Percentiles rank a stretch among this genome's conserved stretches.
Conservation (phyloP, 1,140 invertebrate species). For the Plutomurus gul region DNA sequence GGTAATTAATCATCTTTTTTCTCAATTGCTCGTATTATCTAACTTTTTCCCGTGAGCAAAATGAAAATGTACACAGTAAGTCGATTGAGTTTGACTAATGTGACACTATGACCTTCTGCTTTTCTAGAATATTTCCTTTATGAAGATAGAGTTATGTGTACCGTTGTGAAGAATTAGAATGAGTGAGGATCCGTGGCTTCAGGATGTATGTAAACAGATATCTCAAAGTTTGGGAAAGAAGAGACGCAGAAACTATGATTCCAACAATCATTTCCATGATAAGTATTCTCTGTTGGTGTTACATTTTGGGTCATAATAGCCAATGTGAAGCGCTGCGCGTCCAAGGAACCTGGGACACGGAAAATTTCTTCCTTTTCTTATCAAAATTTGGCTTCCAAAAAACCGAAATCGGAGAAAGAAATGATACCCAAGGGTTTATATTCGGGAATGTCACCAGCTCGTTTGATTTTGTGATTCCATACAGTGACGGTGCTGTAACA, state of each 20-base stretch:
- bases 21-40: too few species aligned
- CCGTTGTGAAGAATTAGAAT: too few species aligned
- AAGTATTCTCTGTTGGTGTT: neutral
- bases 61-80: too few species aligned
- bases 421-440: conserved; percentile 87
- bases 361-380: conserved; percentile 86
- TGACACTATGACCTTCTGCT: too few species aligned
- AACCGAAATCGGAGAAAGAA: conserved; percentile 79
- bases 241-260: neutral
- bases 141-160: too few species aligned
- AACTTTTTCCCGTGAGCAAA: too few species aligned
- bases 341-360: conserved; percentile 68
- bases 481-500: neutral
- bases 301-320: neutral
- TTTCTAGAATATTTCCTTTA: too few species aligned
- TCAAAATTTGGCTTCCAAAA: conserved; percentile 96
- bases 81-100: too few species aligned
- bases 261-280: neutral
- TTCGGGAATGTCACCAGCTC: conserved; percentile 84
- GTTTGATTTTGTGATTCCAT: neutral
- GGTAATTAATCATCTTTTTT: too few species aligned
- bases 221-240: neutral
- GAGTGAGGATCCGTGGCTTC: too few species aligned
- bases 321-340: conserved; percentile 60
- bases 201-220: too few species aligned